Conservation (phyloP, 2,113 vertebrate species). For the Zosterops lateralis region DNA sequence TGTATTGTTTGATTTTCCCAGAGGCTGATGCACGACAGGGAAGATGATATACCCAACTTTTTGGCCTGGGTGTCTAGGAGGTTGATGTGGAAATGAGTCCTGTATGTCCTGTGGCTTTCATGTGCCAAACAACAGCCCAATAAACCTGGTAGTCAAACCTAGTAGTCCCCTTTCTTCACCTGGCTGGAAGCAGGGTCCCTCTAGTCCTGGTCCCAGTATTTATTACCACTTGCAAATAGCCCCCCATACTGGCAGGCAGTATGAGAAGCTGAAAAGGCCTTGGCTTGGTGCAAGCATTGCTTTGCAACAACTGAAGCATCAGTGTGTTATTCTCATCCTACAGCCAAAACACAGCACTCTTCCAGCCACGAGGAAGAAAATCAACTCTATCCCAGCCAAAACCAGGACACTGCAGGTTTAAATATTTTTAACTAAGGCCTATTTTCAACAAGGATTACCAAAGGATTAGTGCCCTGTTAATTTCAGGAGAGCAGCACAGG, state of each 20-base stretch:
- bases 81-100: background rate
- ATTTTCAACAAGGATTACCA: background rate
- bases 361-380: background rate
- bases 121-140: background rate
- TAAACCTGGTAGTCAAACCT: background rate
- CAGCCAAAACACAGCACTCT: background rate
- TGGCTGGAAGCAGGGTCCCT: background rate
- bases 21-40: background rate
- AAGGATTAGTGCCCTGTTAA: background rate
- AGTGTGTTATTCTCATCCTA: background rate
- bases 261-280: background rate
- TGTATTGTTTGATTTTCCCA: background rate
- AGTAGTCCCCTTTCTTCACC: background rate
- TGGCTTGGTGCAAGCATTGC: background rate
- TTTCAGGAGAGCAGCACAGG: background rate
- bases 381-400: background rate
- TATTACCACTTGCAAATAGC: background rate
- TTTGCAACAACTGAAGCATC: background rate
- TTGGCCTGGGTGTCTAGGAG: background rate
- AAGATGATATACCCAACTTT: background rate
- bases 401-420: background rate
- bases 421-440: background rate
- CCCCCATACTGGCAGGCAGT: fast-evolving
- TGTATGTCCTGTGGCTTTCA: background rate
- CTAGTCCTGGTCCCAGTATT: background rate